Evolutionary conservation across 2,797 vertebrate species (phyloP).

Genomic region (Oreonectes daqikongensis): DNA sequence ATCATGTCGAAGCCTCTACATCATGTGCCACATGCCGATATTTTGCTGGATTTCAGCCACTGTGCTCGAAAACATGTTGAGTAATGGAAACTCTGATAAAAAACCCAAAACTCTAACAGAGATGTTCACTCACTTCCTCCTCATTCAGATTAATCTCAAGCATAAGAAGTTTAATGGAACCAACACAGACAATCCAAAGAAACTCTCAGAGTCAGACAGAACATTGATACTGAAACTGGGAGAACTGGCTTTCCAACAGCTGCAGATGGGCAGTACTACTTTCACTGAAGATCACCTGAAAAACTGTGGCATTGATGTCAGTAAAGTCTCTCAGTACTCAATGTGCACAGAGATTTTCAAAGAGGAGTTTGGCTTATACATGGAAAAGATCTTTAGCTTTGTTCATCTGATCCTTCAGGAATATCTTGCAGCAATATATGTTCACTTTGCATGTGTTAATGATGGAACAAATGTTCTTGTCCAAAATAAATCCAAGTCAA

Average conservation of each 20-base stretch:
- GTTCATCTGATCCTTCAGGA: constrained; percentile 46
- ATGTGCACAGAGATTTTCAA: constrained; percentile 50
- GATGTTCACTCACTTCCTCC: constrained; percentile 45
- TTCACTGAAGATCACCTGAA: constrained; percentile 42
- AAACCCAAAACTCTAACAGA: constrained; percentile 50
- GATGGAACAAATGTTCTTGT: constrained; percentile 24
- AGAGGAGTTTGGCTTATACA: constrained; percentile 44
- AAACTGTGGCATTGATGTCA: constrained; percentile 9
- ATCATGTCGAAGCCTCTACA: constrained; percentile 37
- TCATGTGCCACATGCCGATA: constrained; percentile 55
- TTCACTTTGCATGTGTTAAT: constrained; percentile 24
- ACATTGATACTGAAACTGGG: constrained; percentile 40
- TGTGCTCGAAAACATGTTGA: constrained; percentile 42
- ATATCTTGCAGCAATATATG: constrained; percentile 50
- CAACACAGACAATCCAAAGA: constrained; percentile 22
- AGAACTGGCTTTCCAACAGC: constrained; percentile 44
- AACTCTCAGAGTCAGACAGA: constrained; percentile 35
- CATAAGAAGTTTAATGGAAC: constrained; percentile 41
- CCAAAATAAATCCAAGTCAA: too few relatives aligned
- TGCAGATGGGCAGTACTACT: background rate
- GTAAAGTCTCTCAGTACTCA: constrained; percentile 32
- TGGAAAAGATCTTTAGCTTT: constrained; percentile 47
- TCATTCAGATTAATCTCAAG: constrained; percentile 49
- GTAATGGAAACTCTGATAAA: constrained; percentile 5
- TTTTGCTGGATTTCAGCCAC: constrained; percentile 44